Percentiles rank a stretch among this genome's conserved stretches.
phyloP scores from a whole-genome alignment of 1,140 invertebrate genomes.

The Fopius arisanus region DNA sequence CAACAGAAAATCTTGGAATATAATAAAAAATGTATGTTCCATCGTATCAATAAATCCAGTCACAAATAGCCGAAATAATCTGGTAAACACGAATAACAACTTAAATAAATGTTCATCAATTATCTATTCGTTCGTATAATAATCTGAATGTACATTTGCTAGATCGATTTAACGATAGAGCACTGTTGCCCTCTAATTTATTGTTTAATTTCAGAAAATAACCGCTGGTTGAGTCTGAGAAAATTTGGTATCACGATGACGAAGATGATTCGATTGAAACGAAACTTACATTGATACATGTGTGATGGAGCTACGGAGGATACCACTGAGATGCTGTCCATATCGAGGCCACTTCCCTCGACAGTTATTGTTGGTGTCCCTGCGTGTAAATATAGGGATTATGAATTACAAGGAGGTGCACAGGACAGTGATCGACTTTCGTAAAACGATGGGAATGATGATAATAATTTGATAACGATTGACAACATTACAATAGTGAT shows the following conservation, averaged over 20 bases:
- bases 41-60: too few species aligned
- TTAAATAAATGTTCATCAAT: too few species aligned
- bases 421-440: background rate
- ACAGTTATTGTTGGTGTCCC: slow-evolving; percentile 73
- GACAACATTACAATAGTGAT: too few species aligned
- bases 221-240: background rate
- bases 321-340: slow-evolving; percentile 77
- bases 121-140: background rate
- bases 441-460: slow-evolving; percentile 26
- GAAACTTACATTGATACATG: slow-evolving; percentile 81
- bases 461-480: background rate
- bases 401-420: slow-evolving; percentile 25
- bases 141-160: background rate
- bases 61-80: too few species aligned
- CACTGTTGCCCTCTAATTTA: background rate
- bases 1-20: too few species aligned
- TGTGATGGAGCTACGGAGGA: slow-evolving; percentile 77
- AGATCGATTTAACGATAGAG: background rate
- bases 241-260: slow-evolving; percentile 3
- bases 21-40: too few species aligned
- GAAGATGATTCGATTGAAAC: slow-evolving; percentile 41
- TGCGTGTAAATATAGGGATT: slow-evolving; percentile 58
- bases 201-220: background rate
- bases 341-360: slow-evolving; percentile 73
- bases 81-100: too few species aligned